Evolutionary conservation across 2,113 vertebrate species (phyloP).

Genomic region (Heterocephalus glaber): DNA sequence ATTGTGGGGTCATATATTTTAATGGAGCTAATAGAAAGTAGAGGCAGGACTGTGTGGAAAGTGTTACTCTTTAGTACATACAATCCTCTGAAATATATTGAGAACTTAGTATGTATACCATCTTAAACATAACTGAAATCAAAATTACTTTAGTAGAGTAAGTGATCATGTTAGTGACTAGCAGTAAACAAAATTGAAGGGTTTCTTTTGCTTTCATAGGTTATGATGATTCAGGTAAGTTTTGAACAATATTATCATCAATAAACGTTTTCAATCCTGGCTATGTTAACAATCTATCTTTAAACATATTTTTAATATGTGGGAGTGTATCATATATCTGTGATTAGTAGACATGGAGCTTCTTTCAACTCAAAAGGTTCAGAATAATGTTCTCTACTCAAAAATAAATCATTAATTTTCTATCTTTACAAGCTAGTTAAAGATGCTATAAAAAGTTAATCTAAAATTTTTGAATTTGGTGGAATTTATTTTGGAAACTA

Average conservation of each 20-base stretch:
- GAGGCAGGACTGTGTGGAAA: not conserved
- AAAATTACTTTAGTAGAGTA: not conserved
- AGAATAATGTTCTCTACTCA: not conserved
- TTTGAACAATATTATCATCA: not conserved
- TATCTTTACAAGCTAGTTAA: not conserved
- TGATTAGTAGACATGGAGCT: not conserved
- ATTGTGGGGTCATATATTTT: not conserved
- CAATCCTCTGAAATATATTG: not conserved
- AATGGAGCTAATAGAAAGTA: not conserved
- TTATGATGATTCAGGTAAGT: not conserved
- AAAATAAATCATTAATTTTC: not conserved
- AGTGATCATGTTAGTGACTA: not conserved
- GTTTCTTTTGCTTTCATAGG: not conserved
- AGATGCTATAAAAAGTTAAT: not conserved
- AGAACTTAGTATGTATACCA: not conserved
- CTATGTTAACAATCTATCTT: not conserved
- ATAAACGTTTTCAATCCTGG: not conserved
- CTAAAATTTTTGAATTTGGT: not conserved
- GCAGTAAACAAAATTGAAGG: not conserved
- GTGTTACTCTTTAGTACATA: not conserved
- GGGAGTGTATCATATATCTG: not conserved
- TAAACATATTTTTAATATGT: not conserved
- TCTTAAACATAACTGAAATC: not conserved
- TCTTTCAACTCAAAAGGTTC: not conserved
- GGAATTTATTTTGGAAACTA: not conserved